A percentile compares a stretch with the other conserved stretches of the same genome.
These are phyloP conservation scores for Hedya salicella DNA, from an alignment of 2,888 invertebrate genomes.

Conservation along the genomic window DNA sequence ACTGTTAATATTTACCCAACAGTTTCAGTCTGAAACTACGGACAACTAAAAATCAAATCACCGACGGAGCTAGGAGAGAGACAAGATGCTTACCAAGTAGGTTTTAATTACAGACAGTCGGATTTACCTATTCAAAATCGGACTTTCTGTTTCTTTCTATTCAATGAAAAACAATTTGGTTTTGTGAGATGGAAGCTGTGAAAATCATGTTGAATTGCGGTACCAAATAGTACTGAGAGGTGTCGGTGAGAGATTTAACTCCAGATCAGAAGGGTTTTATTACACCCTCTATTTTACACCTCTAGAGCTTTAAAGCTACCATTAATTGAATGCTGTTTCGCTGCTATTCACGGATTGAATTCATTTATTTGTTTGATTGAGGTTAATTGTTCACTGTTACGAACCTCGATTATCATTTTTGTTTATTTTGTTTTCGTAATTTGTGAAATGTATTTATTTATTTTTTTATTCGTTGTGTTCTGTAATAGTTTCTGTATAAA, in stretches of 20 bases:
- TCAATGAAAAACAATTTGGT: background rate
- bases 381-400: background rate
- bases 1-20: conserved; percentile 32
- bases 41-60: conserved; percentile 39
- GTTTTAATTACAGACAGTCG: conserved; percentile 28
- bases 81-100: conserved; percentile 17
- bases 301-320: conserved; percentile 26
- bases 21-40: conserved; percentile 34
- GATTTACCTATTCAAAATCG: background rate
- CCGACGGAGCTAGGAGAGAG: conserved; percentile 15
- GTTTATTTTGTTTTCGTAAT: background rate
- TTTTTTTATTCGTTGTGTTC: too few relatives aligned
- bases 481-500: too few relatives aligned
- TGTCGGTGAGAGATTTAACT: conserved; percentile 28
- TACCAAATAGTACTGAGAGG: conserved; percentile 10
- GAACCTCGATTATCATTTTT: background rate
- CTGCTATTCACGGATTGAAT: conserved; percentile 4
- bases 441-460: background rate
- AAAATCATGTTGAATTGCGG: conserved; percentile 1
- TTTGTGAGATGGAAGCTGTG: conserved; percentile 9
- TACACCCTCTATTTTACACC: conserved; percentile 32
- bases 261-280: conserved; percentile 34
- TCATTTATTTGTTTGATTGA: conserved; percentile 7
- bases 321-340: conserved; percentile 21
- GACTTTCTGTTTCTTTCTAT: conserved; percentile 10